Base-by-base conservation (phyloP, 2,113 vertebrate species). In the Benitochromis conjunctus region DNA sequence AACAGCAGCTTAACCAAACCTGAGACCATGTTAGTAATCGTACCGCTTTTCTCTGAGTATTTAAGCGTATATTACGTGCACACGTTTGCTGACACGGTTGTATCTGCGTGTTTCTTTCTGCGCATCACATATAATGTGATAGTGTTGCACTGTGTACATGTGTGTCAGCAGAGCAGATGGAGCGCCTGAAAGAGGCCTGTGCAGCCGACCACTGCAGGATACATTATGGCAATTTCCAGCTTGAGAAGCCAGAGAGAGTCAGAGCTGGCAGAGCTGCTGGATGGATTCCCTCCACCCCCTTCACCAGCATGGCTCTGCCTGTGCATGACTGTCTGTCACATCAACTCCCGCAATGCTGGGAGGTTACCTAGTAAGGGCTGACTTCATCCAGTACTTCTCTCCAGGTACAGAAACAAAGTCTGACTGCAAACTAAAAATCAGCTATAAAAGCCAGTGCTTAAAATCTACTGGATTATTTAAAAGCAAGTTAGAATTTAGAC, bases 191-290 rank as follows among this genome's bases (percentile, higher is more conserved):
- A 82, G 88, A 88, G 38, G 46, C 60, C 80, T 85, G 93, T 89
- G 92, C 91, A 90, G 83, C 51, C n/a, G 84, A 91, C 91, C 89
- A 79, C 89, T 80, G 81, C 86, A 82, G 85, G 89, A 91, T 82
- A 90, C 89, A 90, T 92, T 91, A 92, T 83, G 82, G 85, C 91
- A 89, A 91, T 92, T 93, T 92, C 85, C 88, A 93, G 86, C 88
- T 82, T 71, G 83, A 91, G 81, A 81, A 93, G 83, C 86, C 81
- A 86, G 89, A 21, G n/a, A 88, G 80, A 29, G 18, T 92, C 83
- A 74, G 54, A 62, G 53, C 81, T 53, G 83, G 64, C 83, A 43
- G 82, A 6, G 55, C 56, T 51, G 86, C 87, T 69, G 79, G 66
- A 90, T 36, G 88, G 53, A 34, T 58, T 41, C 34, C 80, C 31